Evolutionary conservation across 1,140 invertebrate species (phyloP).

Genomic region (Cotesia glomerata): DNA sequence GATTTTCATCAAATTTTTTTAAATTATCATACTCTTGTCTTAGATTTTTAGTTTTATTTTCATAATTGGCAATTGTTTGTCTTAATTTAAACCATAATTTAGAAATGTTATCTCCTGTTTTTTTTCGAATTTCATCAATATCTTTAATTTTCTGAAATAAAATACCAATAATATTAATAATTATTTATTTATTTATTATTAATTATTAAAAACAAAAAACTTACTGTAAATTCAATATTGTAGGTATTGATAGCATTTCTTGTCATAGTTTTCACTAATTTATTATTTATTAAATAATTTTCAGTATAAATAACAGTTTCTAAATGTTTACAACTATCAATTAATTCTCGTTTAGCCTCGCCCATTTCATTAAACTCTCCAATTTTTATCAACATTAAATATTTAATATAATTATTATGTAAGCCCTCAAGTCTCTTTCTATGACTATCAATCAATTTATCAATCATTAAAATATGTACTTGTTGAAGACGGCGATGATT

Average conservation of each 20-base stretch:
- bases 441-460: conserved; percentile 71
- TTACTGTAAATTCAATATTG: conserved; percentile 49
- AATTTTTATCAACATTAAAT: conserved; percentile 42
- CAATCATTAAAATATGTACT: conserved; percentile 72
- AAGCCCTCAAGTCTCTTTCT: conserved; percentile 63
- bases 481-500: conserved; percentile 74
- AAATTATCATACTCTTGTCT: conserved; percentile 57
- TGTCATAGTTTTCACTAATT: conserved; percentile 41
- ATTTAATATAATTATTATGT: conserved; percentile 63
- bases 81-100: conserved; percentile 45
- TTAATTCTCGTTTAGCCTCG: conserved; percentile 36
- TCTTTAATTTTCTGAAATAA: conserved; percentile 46
- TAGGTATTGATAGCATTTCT: conserved; percentile 50
- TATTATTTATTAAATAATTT: conserved; percentile 37
- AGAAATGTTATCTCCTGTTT: conserved; percentile 41
- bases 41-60: conserved; percentile 46
- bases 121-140: neutral
- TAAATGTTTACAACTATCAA: conserved; percentile 39
- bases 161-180: neutral
- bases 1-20: conserved; percentile 50
- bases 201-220: conserved; percentile 23
- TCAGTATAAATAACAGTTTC: conserved; percentile 44
- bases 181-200: neutral
- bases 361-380: conserved; percentile 42
- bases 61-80: conserved; percentile 47